Conservation (phyloP, 2,888 invertebrate genomes). For the Catocala sponsa region DNA sequence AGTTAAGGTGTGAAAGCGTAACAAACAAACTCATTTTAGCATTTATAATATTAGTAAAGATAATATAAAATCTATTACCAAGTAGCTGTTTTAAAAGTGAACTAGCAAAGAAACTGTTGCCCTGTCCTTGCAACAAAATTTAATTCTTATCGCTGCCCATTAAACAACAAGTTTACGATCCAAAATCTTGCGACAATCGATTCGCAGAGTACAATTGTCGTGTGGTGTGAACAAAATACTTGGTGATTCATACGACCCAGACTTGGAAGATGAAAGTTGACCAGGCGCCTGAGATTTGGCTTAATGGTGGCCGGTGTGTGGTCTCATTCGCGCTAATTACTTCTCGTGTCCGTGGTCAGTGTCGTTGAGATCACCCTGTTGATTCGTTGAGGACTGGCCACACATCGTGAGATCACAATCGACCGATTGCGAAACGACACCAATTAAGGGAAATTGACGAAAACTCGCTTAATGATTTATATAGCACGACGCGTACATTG, state of each 20-base stretch:
- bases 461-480: constrained; percentile 73
- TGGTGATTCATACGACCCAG: constrained; percentile 74
- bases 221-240: constrained; percentile 37
- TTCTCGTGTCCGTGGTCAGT: constrained; percentile 60
- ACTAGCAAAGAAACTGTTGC: too few relatives aligned
- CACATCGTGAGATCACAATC: constrained; percentile 70
- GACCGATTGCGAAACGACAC: constrained; percentile 70
- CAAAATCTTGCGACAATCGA: too few relatives aligned
- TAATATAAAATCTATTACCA: too few relatives aligned
- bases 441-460: constrained; percentile 81
- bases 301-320: constrained; percentile 68
- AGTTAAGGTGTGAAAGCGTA: too few relatives aligned
- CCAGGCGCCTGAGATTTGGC: constrained; percentile 57
- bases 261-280: constrained; percentile 70
- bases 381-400: constrained; percentile 68
- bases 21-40: too few relatives aligned
- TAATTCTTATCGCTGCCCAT: too few relatives aligned
- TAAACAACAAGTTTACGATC: too few relatives aligned
- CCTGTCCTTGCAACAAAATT: too few relatives aligned
- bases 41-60: too few relatives aligned
- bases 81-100: not conserved
- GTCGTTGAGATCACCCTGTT: constrained; percentile 72
- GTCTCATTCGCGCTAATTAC: constrained; percentile 72
- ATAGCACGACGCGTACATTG: constrained; percentile 56
- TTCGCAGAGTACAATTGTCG: constrained; percentile 7